Evolutionary conservation across 2,113 vertebrate genomes (phyloP).

Genomic region (Indicator maculatus): DNA sequence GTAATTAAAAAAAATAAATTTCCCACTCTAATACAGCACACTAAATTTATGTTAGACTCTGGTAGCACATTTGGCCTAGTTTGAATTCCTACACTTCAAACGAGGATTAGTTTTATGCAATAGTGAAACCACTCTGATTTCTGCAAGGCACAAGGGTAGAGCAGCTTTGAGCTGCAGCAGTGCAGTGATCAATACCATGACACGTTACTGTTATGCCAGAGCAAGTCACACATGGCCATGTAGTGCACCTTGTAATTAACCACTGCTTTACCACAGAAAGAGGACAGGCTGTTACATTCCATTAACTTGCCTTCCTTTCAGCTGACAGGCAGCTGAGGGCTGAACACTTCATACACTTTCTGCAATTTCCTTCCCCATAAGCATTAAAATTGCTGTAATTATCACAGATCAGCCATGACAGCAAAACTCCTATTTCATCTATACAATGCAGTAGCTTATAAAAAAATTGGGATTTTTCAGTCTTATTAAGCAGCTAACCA

Average conservation of each 20-base stretch:
- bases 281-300: slow-evolving; percentile 38
- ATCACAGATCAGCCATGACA: slow-evolving; percentile 34
- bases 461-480: background rate
- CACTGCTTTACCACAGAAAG: slow-evolving; percentile 18
- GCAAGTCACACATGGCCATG: slow-evolving; percentile 24
- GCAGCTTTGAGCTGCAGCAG: background rate
- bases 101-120: background rate
- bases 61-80: background rate
- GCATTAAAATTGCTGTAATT: slow-evolving; percentile 35
- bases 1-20: background rate
- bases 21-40: background rate
- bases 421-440: slow-evolving; percentile 24
- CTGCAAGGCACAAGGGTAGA: background rate
- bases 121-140: background rate
- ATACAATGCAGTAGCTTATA: background rate
- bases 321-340: background rate
- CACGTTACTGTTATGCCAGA: background rate
- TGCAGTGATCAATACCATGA: background rate
- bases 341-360: slow-evolving; percentile 16
- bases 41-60: background rate
- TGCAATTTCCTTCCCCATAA: slow-evolving; percentile 30
- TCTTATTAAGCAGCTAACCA: background rate
- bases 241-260: slow-evolving; percentile 47
- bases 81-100: background rate
- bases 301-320: slow-evolving; percentile 31